Evolutionary conservation across 2,797 vertebrate genomes (phyloP), one percentile per base, ranked within the genome.

Genomic region (Fundulus diaphanus): DNA sequence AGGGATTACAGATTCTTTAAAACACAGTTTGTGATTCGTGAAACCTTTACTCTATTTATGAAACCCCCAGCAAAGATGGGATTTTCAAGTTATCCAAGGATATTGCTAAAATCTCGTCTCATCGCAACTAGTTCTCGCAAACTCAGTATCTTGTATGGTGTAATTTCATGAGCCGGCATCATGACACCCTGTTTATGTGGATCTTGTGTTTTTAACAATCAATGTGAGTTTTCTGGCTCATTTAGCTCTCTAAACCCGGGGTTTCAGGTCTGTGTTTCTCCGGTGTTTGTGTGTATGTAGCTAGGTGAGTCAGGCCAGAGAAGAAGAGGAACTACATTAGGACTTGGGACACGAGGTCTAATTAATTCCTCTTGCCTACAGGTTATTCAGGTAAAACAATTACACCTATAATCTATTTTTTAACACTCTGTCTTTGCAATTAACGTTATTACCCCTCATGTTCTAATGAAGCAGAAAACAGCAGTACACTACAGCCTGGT

Each of bases 351-450:
- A 92, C 84, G 77, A 87, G 89, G 89, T 92, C 90, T 94, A 92
- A 94, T 94, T 94, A 94, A 92, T 92, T 92, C 85, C 84, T 85
- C 84, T 85, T 83, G 92, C 94, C 93, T 91, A 40, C 67, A 84
- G 93, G 90, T 92, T 90, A 90, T 92, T 91, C 81, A 82, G 91
- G 92, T 94, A 93, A 95, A 95, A 94, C 93, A 95, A 95, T 95
- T 94, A 94, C 89, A 94, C 92, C 91, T 93, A 90, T 93, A 94
- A 95, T 94, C 90, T 92, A 94, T 94, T 94, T 94, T 93, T 89
- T 83, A 92, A 90, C 84, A 90, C 92, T 92, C 90, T 92, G 90
- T 95, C 91, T 92, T 90, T 92, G 90, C 92, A 93, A 94, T 94
- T 92, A 93, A 93, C 92, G 89, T 88, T 91, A 90, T 94, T 92